Conservation (phyloP, 2,797 vertebrate genomes). For the Diplodus sargus region DNA sequence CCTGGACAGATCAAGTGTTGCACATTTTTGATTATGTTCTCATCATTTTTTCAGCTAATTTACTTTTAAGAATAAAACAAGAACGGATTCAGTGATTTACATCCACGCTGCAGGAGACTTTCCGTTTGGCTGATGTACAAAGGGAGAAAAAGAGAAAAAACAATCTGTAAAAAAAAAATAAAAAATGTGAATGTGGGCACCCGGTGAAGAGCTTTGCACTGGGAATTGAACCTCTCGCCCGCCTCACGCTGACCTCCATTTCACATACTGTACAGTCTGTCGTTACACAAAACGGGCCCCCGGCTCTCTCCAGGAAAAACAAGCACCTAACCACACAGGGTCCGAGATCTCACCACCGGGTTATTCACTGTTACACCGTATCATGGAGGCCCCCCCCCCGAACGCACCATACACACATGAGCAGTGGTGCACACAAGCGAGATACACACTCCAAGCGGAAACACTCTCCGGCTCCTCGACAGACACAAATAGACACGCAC, state of each 20-base stretch:
- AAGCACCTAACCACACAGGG: slow-evolving; percentile 20
- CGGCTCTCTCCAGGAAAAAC: slow-evolving; percentile 54
- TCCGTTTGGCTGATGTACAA: too few relatives aligned
- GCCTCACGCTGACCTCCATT: neutral
- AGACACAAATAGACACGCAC: slow-evolving; percentile 40
- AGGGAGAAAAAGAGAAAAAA: neutral
- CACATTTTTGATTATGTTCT: neutral
- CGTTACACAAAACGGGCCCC: slow-evolving; percentile 24
- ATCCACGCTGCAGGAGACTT: too few relatives aligned
- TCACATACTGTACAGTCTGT: slow-evolving; percentile 14
- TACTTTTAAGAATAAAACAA: too few relatives aligned
- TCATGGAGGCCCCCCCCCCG: neutral
- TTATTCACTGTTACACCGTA: slow-evolving; percentile 38
- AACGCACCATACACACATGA: slow-evolving; percentile 31
- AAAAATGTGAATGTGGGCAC: neutral
- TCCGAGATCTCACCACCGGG: slow-evolving; percentile 44
- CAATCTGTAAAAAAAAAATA: neutral
- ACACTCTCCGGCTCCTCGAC: slow-evolving; percentile 43
- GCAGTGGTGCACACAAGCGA: slow-evolving; percentile 45
- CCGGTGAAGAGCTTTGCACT: neutral
- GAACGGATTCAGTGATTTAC: too few relatives aligned
- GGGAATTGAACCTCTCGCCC: slow-evolving; percentile 13
- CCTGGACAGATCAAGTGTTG: neutral
- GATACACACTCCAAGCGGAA: slow-evolving; percentile 26
- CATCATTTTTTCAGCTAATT: too few relatives aligned